These are phyloP conservation scores for Digitonthophagus gazella DNA, from an alignment of 2,888 invertebrate species.

Conservation along the genomic window DNA sequence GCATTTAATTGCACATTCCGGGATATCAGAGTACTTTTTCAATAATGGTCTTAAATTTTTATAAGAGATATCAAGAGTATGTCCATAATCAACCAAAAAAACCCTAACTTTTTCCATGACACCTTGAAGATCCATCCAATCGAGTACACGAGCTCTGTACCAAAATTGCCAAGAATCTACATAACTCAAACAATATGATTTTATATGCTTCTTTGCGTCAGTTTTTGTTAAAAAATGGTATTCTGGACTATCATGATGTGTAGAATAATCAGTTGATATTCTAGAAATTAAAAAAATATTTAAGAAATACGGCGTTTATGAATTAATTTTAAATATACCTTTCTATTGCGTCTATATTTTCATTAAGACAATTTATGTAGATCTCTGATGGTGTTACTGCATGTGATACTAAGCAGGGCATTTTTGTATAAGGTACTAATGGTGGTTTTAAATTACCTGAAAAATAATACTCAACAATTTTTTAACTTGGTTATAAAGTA, in stretches of 20 bases:
- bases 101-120: slow-evolving; percentile 19
- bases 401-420: slow-evolving; percentile 20
- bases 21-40: slow-evolving; percentile 16
- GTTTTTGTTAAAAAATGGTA: slow-evolving; percentile 17
- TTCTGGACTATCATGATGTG: slow-evolving; percentile 7
- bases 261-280: slow-evolving; percentile 16
- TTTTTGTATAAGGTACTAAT: slow-evolving; percentile 10
- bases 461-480: too few species aligned
- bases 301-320: too few species aligned
- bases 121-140: slow-evolving; percentile 16
- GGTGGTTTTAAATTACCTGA: background rate
- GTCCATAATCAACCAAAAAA: slow-evolving; percentile 24
- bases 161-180: slow-evolving; percentile 18
- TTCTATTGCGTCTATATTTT: slow-evolving; percentile 19
- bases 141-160: slow-evolving; percentile 21
- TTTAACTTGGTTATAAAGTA: too few species aligned
- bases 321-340: slow-evolving; percentile 12
- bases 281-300: slow-evolving; percentile 11
- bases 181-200: slow-evolving; percentile 21
- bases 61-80: slow-evolving; percentile 13
- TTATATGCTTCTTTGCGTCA: slow-evolving; percentile 21
- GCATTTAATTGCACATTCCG: slow-evolving; percentile 24
- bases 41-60: slow-evolving; percentile 18
- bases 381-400: slow-evolving; percentile 21
- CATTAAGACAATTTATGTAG: slow-evolving; percentile 22